phyloP scores from a whole-genome alignment of 2,113 vertebrate genomes.

The Microcebus murinus region DNA sequence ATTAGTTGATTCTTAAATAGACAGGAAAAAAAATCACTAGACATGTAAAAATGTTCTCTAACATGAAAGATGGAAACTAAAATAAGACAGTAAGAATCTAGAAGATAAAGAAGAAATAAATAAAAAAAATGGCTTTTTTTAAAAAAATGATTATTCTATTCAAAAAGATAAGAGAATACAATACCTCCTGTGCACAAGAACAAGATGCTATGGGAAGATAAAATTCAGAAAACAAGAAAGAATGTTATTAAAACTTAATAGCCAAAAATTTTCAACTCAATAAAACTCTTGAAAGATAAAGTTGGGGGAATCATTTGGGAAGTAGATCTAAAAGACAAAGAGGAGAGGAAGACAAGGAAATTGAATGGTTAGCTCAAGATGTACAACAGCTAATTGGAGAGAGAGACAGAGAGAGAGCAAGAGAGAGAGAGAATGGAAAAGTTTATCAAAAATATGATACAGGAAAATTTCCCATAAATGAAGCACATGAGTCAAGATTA shows the following conservation, averaged over 20 bases:
- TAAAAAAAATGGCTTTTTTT: not conserved
- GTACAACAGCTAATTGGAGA: not conserved
- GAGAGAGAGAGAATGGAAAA: not conserved
- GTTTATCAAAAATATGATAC: not conserved
- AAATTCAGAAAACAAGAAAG: not conserved
- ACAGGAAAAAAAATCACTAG: not conserved
- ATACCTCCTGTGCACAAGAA: not conserved
- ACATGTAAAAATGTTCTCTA: not conserved
- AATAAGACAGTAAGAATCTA: not conserved
- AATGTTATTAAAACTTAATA: not conserved
- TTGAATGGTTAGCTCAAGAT: not conserved
- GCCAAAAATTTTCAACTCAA: not conserved
- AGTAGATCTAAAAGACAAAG: not conserved
- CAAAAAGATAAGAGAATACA: not conserved
- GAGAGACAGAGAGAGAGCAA: not conserved
- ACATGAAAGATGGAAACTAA: not conserved
- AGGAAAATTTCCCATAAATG: not conserved
- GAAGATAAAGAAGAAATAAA: not conserved
- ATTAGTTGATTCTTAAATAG: not conserved
- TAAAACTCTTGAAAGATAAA: not conserved
- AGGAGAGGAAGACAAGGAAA: not conserved
- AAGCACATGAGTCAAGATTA: not conserved
- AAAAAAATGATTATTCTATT: not conserved
- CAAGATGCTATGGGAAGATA: not conserved
- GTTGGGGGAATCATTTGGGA: not conserved